These are phyloP conservation scores for Eupelmus urozonus DNA, from an alignment of 2,888 invertebrate species.

Conservation along the genomic window DNA sequence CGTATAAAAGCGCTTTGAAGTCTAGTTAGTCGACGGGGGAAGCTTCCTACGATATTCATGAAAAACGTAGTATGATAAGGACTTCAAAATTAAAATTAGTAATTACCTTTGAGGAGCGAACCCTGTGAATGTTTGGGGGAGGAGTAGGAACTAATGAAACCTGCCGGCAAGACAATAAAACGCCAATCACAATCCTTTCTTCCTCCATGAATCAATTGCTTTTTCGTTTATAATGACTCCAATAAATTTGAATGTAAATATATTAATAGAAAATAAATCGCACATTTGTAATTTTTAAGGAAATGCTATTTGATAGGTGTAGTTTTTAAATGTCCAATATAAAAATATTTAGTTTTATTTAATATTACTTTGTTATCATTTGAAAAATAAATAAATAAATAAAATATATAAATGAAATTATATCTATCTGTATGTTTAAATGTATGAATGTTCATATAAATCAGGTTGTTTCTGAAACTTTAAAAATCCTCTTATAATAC, in stretches of 20 bases:
- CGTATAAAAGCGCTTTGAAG: constrained; percentile 11
- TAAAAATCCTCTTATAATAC: no score
- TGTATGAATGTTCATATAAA: no score
- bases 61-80: constrained; percentile 10
- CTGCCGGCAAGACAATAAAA: constrained; percentile 76
- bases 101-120: constrained; percentile 82
- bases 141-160: constrained; percentile 75
- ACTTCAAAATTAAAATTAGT: constrained; percentile 49
- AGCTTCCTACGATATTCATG: constrained; percentile 33
- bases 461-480: no score
- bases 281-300: constrained; percentile 9
- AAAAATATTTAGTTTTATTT: neutral
- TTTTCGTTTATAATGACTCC: constrained; percentile 39
- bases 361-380: neutral
- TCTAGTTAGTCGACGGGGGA: constrained; percentile 45
- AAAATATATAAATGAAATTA: no score
- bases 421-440: no score
- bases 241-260: constrained; percentile 27
- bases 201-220: constrained; percentile 35
- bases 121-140: constrained; percentile 79
- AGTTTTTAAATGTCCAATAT: neutral
- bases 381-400: no score
- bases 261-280: constrained; percentile 7
- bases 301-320: neutral
- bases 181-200: constrained; percentile 66